A percentile compares a stretch with the other conserved stretches of the same genome.
Evolutionary conservation across 2,797 vertebrate genomes (phyloP).

Genomic region (Taenioides sp.): DNA sequence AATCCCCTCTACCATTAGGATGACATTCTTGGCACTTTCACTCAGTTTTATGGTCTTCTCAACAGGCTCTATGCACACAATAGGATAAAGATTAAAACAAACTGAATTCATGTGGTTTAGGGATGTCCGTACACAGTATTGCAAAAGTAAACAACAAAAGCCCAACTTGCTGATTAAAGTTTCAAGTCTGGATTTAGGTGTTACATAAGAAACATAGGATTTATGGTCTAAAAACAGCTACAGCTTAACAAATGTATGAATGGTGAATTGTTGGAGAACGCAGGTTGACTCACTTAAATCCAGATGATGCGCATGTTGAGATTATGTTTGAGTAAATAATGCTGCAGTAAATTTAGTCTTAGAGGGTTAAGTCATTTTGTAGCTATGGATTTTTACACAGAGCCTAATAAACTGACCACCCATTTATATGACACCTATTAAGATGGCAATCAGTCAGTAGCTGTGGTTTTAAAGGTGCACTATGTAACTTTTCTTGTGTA

Average conservation of each 20-base stretch:
- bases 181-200: too few relatives aligned
- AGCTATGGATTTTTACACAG: background rate
- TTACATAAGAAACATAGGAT: background rate
- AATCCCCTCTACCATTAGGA: conserved; percentile 72
- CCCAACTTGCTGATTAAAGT: background rate
- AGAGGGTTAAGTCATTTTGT: background rate
- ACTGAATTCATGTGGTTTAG: background rate
- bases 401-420: background rate
- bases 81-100: conserved; percentile 20
- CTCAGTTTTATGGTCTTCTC: conserved; percentile 62
- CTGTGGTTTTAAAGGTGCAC: too few relatives aligned
- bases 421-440: too few relatives aligned
- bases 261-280: conserved; percentile 30
- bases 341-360: background rate
- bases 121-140: background rate
- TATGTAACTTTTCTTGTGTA: too few relatives aligned
- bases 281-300: conserved; percentile 37
- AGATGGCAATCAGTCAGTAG: too few relatives aligned
- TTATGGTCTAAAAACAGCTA: conserved; percentile 11
- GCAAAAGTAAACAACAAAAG: conserved; percentile 8
- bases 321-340: conserved; percentile 41
- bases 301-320: conserved; percentile 30
- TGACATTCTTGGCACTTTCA: conserved; percentile 73
- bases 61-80: conserved; percentile 52
- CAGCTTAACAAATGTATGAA: conserved; percentile 11